Conservation (phyloP, 2,888 invertebrate species). For the Parnassius orleans region DNA sequence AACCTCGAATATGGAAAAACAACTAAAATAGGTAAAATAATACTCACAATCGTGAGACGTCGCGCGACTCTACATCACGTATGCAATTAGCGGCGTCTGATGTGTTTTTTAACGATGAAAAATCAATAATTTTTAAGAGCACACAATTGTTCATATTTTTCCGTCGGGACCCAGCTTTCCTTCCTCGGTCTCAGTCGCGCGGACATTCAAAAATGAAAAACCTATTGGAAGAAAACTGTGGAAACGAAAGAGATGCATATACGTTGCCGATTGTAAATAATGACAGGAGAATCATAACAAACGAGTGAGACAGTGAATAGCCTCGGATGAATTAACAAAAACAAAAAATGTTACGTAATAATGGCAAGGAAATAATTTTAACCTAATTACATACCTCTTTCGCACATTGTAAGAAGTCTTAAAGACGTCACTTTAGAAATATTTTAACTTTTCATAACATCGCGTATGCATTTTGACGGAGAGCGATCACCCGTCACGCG, state of each 20-base stretch:
- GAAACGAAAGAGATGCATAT: slow-evolving; percentile 65
- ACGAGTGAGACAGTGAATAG: slow-evolving; percentile 62
- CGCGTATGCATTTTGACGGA: slow-evolving; percentile 64
- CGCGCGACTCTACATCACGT: slow-evolving; percentile 55
- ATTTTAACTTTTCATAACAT: slow-evolving; percentile 51
- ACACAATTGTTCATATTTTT: slow-evolving; percentile 77
- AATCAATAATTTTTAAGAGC: slow-evolving; percentile 79
- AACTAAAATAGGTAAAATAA: slow-evolving; percentile 52
- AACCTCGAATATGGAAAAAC: slow-evolving; percentile 57
- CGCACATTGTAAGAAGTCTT: slow-evolving; percentile 34
- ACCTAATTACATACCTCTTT: slow-evolving; percentile 42
- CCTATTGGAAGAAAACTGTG: slow-evolving; percentile 71
- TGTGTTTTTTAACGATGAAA: slow-evolving; percentile 72
- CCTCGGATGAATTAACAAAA: slow-evolving; percentile 52
- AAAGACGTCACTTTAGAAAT: slow-evolving; percentile 37
- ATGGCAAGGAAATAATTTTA: slow-evolving; percentile 23
- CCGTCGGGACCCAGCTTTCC: slow-evolving; percentile 62
- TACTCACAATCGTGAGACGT: slow-evolving; percentile 56
- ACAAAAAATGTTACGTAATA: slow-evolving; percentile 60
- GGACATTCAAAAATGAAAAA: slow-evolving; percentile 75
- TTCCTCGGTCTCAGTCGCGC: slow-evolving; percentile 59
- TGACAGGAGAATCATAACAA: slow-evolving; percentile 74
- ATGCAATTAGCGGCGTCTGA: slow-evolving; percentile 61
- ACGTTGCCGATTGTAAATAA: slow-evolving; percentile 73
- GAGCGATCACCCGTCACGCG: slow-evolving; percentile 60